phyloP scores from a whole-genome alignment of 2,888 invertebrate species.

The Eristalis intricaria region DNA sequence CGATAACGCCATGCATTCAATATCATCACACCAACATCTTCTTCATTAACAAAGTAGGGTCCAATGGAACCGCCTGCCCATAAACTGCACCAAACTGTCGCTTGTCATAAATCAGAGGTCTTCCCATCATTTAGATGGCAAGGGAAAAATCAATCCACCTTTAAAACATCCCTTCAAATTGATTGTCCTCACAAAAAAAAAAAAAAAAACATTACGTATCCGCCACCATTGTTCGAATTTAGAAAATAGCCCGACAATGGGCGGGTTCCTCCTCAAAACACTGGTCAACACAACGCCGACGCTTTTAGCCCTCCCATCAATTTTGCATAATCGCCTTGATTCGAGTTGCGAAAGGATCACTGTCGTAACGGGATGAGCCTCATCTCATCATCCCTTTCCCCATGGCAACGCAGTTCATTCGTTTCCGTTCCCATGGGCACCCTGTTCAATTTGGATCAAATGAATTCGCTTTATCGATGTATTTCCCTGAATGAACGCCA shows the following conservation, averaged over 20 bases:
- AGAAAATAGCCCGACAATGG: too few species aligned
- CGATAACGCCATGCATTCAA: too few species aligned
- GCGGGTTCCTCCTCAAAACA: neutral
- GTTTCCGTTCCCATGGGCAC: conserved; percentile 12
- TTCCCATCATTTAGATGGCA: too few species aligned
- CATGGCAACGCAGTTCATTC: neutral
- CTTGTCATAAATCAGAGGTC: too few species aligned
- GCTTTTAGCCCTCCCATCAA: neutral
- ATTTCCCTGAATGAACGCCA: conserved; percentile 10
- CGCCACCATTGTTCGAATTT: neutral
- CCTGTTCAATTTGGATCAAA: conserved; percentile 48
- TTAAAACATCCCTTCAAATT: too few species aligned
- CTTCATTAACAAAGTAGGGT: too few species aligned
- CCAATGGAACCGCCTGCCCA: too few species aligned
- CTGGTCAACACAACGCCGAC: neutral
- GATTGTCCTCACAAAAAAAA: too few species aligned
- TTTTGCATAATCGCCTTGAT: neutral
- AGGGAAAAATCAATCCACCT: too few species aligned
- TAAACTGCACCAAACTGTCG: too few species aligned
- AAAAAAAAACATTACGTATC: neutral
- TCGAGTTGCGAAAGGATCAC: neutral
- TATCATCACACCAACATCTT: too few species aligned
- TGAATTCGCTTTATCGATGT: conserved; percentile 43
- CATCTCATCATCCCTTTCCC: neutral
- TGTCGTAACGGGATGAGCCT: neutral